These are phyloP conservation scores for Kryphioiulus occultus DNA, from an alignment of 2,888 invertebrate genomes.

Conservation along the genomic window DNA sequence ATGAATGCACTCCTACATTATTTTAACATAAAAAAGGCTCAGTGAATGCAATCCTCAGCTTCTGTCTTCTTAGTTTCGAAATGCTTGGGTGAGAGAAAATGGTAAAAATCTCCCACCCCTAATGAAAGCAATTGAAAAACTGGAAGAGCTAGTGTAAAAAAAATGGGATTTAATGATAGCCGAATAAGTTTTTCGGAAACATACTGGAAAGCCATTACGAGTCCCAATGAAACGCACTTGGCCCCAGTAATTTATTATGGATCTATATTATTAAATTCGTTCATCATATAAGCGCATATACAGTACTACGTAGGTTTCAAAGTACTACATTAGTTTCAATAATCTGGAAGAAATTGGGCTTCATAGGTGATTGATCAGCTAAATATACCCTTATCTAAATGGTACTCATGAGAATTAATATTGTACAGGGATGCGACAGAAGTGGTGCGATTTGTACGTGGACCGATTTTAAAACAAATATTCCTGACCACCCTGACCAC, in stretches of 20 bases:
- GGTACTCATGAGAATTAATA: neutral
- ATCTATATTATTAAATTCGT: constrained; percentile 21
- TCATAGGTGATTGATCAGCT: neutral
- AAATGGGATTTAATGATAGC: constrained; percentile 30
- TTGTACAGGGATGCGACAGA: neutral
- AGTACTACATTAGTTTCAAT: neutral
- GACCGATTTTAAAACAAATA: no score
- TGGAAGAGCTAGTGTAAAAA: constrained; percentile 17
- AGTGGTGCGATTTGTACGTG: no score
- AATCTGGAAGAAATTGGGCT: neutral
- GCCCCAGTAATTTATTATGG: neutral
- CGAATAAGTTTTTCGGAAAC: neutral
- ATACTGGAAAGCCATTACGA: neutral
- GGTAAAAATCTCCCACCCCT: neutral
- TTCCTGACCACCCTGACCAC: no score
- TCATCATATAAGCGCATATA: neutral
- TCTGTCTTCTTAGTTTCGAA: neutral
- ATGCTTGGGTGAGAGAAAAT: neutral
- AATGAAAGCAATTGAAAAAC: constrained; percentile 18
- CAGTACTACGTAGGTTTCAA: neutral
- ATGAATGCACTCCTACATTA: constrained; percentile 16
- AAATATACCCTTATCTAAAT: neutral
- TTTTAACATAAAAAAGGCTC: neutral
- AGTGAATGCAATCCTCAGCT: neutral
- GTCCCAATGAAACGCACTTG: neutral